phyloP scores from a whole-genome alignment of 64 coral and sea anemone genomes.

The Montipora cactus region DNA sequence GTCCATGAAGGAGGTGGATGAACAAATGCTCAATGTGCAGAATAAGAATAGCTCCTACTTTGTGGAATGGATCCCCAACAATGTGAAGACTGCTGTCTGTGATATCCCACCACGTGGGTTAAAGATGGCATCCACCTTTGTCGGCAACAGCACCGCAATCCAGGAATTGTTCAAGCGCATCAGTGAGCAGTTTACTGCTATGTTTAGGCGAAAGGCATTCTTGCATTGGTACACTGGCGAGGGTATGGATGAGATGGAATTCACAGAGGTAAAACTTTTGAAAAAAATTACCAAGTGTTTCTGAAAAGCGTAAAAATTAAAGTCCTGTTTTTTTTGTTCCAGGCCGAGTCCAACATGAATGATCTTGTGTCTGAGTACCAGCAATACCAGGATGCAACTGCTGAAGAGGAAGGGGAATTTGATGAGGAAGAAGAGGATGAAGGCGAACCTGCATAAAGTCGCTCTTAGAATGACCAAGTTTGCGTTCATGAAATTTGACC shows the following conservation, averaged over 20 bases:
- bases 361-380: slow-evolving; percentile 79
- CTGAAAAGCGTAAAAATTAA: too few species aligned
- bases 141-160: slow-evolving; percentile 79
- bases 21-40: slow-evolving; percentile 71
- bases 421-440: slow-evolving; percentile 70
- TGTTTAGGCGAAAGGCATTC: slow-evolving; percentile 77
- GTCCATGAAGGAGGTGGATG: slow-evolving; percentile 80
- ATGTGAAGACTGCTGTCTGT: slow-evolving; percentile 73
- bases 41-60: slow-evolving; percentile 80
- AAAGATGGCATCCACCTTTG: slow-evolving; percentile 58
- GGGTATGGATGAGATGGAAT: slow-evolving; percentile 81
- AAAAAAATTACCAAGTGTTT: too few species aligned
- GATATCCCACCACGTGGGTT: slow-evolving; percentile 61
- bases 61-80: slow-evolving; percentile 81
- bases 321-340: not conserved
- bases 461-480: not conserved
- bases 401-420: slow-evolving; percentile 75
- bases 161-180: slow-evolving; percentile 76
- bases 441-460: not conserved
- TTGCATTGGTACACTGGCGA: slow-evolving; percentile 85
- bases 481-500: too few species aligned
- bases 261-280: slow-evolving; percentile 45
- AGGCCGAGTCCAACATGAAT: slow-evolving; percentile 82
- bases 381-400: slow-evolving; percentile 73
- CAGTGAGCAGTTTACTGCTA: slow-evolving; percentile 82